A percentile compares a stretch with the other conserved stretches of the same genome.
phyloP scores from a whole-genome alignment of 64 coral and sea anemone species.

The Montipora sp. region DNA sequence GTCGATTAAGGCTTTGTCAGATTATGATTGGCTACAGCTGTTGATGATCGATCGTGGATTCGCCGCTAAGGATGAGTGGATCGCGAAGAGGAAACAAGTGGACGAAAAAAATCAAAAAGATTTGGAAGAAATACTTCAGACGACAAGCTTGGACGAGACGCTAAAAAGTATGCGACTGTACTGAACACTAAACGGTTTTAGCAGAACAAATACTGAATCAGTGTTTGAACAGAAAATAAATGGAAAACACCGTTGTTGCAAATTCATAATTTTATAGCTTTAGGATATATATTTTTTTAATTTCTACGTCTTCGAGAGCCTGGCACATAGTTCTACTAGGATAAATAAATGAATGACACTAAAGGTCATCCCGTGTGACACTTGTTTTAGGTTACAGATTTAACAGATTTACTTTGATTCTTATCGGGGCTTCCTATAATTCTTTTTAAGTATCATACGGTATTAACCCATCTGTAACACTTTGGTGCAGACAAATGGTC shows the following conservation, averaged over 20 bases:
- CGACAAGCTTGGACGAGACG: constrained; percentile 32
- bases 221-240: background rate
- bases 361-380: background rate
- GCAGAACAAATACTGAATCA: no score
- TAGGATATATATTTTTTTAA: background rate
- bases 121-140: constrained; percentile 46
- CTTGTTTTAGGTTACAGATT: background rate
- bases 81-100: constrained; percentile 50
- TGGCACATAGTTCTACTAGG: background rate
- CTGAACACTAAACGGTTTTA: no score
- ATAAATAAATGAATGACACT: background rate
- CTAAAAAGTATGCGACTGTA: constrained; percentile 39
- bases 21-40: constrained; percentile 56
- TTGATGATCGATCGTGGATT: constrained; percentile 54
- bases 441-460: background rate
- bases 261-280: background rate
- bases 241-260: background rate
- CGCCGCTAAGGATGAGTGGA: constrained; percentile 54
- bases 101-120: constrained; percentile 43
- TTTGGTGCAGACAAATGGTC: no score
- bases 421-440: background rate
- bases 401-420: background rate
- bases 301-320: background rate
- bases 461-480: no score
- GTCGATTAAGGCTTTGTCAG: constrained; percentile 3